Conservation (phyloP, 2,888 invertebrate species). For the Abscondita cerata region DNA sequence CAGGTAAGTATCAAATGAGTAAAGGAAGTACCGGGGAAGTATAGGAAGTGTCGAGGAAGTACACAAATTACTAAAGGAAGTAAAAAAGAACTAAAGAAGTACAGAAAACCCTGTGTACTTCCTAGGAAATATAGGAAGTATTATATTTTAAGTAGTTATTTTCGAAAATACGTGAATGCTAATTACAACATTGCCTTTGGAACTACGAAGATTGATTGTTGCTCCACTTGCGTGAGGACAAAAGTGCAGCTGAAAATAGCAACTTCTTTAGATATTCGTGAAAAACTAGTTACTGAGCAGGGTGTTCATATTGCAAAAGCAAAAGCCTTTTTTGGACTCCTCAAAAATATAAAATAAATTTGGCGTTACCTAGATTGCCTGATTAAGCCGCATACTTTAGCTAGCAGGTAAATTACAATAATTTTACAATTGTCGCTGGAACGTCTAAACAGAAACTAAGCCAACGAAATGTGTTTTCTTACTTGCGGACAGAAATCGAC, state of each 20-base stretch:
- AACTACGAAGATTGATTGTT: too few species aligned
- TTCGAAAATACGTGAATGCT: conserved; percentile 15
- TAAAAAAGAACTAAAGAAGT: too few species aligned
- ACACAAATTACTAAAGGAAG: too few species aligned
- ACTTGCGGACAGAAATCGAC: background rate
- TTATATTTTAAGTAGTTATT: too few species aligned
- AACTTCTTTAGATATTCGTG: too few species aligned
- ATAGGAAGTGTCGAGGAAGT: too few species aligned
- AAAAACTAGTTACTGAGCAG: background rate
- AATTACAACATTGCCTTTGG: conserved; percentile 24
- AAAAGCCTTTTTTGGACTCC: too few species aligned
- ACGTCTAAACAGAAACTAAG: conserved; percentile 12
- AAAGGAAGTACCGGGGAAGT: too few species aligned
- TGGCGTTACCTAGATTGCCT: conserved; percentile 20
- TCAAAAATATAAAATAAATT: too few species aligned
- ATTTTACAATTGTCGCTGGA: conserved; percentile 18
- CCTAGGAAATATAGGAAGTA: too few species aligned
- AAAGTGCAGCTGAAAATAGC: background rate
- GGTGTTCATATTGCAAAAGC: background rate
- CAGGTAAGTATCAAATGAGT: too few species aligned
- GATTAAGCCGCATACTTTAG: conserved; percentile 24
- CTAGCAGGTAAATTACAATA: conserved; percentile 19
- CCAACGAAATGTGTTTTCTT: conserved; percentile 15
- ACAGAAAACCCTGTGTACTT: too few species aligned
- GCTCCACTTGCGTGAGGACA: background rate